phyloP scores from a whole-genome alignment of 2,797 vertebrate genomes.

The Numenius phaeopus region DNA sequence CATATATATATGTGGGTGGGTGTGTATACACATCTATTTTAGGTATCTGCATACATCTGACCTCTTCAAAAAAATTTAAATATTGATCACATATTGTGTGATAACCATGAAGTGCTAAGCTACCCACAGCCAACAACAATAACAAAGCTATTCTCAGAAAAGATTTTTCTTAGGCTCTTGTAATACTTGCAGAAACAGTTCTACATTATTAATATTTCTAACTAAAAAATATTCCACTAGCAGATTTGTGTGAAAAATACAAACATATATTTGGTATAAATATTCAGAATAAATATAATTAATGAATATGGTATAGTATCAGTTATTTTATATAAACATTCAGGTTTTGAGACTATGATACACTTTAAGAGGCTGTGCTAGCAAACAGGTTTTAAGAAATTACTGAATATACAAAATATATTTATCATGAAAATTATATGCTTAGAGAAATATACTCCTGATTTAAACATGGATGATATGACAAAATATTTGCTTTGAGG shows the following conservation, averaged over 20 bases:
- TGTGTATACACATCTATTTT: neutral
- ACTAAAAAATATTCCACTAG: neutral
- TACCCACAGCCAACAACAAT: neutral
- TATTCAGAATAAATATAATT: neutral
- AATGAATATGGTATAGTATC: neutral
- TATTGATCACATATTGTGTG: neutral
- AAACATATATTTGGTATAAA: neutral
- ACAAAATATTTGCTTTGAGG: slow-evolving; percentile 17
- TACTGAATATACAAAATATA: neutral
- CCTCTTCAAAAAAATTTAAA: neutral
- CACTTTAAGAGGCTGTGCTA: neutral
- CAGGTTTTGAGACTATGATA: neutral
- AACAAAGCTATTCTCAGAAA: slow-evolving; percentile 17
- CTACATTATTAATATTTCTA: slow-evolving; percentile 10
- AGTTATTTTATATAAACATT: neutral
- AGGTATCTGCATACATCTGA: neutral
- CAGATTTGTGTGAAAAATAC: neutral
- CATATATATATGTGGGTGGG: neutral
- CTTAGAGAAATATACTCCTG: neutral
- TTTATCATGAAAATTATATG: neutral
- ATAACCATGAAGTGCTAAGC: neutral
- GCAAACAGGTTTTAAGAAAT: neutral
- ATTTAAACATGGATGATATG: neutral
- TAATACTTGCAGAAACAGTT: slow-evolving; percentile 23
- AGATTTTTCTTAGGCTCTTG: neutral